These are phyloP conservation scores for Andrena bucephala DNA, from an alignment of 2,888 invertebrate genomes.

Conservation along the genomic window DNA sequence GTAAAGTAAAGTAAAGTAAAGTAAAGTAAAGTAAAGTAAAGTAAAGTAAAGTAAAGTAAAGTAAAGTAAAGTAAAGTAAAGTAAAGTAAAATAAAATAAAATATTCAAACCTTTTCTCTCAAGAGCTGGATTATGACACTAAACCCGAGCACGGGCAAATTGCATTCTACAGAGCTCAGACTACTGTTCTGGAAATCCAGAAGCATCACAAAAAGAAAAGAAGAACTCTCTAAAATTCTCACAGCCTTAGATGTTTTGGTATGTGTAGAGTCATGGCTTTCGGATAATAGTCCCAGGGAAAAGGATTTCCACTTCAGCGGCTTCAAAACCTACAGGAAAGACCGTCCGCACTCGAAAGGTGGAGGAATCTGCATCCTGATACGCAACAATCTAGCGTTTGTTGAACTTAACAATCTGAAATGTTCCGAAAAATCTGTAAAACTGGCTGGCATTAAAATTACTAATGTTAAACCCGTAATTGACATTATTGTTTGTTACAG, in stretches of 20 bases:
- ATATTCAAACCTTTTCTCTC: too few relatives aligned
- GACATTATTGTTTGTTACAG: constrained; percentile 1
- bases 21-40: too few relatives aligned
- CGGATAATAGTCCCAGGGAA: not conserved
- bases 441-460: not conserved
- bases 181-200: constrained; percentile 7
- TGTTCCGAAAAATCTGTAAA: not conserved
- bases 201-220: not conserved
- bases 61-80: too few relatives aligned
- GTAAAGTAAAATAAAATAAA: too few relatives aligned
- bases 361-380: constrained; percentile 11
- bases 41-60: too few relatives aligned
- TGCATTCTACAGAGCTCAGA: not conserved
- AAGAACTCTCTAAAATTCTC: not conserved
- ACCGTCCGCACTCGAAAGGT: not conserved
- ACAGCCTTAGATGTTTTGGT: not conserved
- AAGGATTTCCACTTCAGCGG: not conserved
- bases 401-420: not conserved
- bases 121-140: too few relatives aligned
- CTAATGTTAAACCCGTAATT: not conserved
- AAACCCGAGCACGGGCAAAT: too few relatives aligned
- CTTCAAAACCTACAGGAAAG: not conserved
- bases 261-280: constrained; percentile 18
- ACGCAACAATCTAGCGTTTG: not conserved
- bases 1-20: too few relatives aligned